These are phyloP conservation scores for Isurus oxyrinchus DNA, from an alignment of 2,113 vertebrate genomes.

Conservation along the genomic window DNA sequence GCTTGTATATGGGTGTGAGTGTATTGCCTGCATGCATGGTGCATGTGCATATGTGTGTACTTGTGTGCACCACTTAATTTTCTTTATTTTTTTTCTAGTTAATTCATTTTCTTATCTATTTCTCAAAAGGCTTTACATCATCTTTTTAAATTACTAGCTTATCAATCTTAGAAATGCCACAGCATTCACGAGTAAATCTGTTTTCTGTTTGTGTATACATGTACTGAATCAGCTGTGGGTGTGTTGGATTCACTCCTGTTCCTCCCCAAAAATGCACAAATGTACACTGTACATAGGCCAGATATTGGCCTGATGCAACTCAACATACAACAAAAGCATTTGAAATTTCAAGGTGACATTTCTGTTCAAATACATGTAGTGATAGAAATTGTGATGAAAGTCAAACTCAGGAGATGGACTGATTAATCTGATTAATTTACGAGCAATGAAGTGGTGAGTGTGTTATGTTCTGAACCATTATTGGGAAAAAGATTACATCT, in stretches of 20 bases:
- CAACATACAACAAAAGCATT: background rate
- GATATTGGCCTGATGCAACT: background rate
- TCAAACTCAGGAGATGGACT: background rate
- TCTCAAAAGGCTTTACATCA: background rate
- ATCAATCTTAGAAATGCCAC: background rate
- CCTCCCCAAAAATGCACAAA: background rate
- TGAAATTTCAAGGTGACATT: background rate
- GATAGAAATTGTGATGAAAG: background rate
- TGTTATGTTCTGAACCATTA: background rate
- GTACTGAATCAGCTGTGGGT: background rate
- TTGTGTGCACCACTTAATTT: background rate
- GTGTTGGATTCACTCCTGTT: background rate
- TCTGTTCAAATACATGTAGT: background rate
- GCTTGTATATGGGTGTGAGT: no score
- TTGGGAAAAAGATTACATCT: background rate
- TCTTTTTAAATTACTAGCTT: background rate
- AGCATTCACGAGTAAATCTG: background rate
- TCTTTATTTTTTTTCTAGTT: background rate
- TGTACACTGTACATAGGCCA: background rate
- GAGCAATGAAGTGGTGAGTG: conserved; percentile 13
- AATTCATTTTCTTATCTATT: background rate
- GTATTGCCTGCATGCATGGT: background rate
- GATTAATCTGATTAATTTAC: background rate
- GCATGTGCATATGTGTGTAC: background rate
- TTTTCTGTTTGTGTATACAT: background rate